Conservation (phyloP, 2,113 vertebrate species). For the cattle (Bos taurus) region DNA sequence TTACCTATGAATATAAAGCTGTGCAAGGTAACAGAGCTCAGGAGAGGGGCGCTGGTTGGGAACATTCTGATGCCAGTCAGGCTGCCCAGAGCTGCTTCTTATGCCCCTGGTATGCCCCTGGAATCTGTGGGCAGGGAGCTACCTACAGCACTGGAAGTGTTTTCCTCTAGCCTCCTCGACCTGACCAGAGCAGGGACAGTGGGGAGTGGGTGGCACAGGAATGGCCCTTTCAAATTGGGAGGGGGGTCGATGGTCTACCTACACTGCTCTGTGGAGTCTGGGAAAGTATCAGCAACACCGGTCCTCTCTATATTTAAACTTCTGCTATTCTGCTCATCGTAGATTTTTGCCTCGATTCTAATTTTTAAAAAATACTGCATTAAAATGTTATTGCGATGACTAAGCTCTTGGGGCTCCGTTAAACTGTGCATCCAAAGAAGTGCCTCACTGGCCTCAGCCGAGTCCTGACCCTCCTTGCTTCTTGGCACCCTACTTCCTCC, state of each 20-base stretch:
- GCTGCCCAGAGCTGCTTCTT: not conserved
- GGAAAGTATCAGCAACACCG: rapidly evolving
- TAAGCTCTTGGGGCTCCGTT: not conserved
- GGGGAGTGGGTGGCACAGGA: not conserved
- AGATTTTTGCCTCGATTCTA: not conserved
- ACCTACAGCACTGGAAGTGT: not conserved
- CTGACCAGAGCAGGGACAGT: not conserved
- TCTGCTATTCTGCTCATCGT: not conserved
- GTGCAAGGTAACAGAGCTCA: not conserved
- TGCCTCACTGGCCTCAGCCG: rapidly evolving
- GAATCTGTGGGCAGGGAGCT: not conserved
- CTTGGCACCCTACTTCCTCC: not conserved
- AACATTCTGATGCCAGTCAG: not conserved
- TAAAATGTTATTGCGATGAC: not conserved
- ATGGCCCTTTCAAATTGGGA: not conserved
- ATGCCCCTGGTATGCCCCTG: not conserved
- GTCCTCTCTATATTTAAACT: not conserved
- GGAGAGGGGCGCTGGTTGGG: not conserved
- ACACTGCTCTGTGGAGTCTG: too few species aligned
- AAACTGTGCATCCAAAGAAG: not conserved
- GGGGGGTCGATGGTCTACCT: not conserved
- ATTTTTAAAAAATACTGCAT: not conserved
- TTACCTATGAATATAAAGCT: not conserved
- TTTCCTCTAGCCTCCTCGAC: not conserved
- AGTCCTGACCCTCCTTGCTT: not conserved